Evolutionary conservation across 1,140 invertebrate species (phyloP).

Genomic region (Asobara japonica): DNA sequence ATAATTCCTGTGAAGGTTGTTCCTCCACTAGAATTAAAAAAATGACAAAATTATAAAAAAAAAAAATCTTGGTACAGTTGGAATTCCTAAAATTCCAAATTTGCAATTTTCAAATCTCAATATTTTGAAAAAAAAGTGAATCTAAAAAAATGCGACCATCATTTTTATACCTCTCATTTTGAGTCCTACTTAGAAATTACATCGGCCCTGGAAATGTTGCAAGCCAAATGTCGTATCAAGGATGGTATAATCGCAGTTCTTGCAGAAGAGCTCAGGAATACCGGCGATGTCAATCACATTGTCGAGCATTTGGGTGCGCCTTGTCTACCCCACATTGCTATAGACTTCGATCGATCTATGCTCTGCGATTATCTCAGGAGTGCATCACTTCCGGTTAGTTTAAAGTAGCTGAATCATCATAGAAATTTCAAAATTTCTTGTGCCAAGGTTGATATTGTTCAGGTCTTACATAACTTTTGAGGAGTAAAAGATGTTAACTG

Average conservation of each 20-base stretch:
- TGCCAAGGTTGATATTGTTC: too few relatives aligned
- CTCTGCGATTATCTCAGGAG: conserved; percentile 32
- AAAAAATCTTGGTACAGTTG: too few relatives aligned
- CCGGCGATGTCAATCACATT: conserved; percentile 33
- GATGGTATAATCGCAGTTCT: conserved; percentile 38
- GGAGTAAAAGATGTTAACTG: too few relatives aligned
- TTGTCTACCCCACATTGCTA: conserved; percentile 4
- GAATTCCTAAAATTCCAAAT: too few relatives aligned
- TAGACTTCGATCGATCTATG: conserved; percentile 31
- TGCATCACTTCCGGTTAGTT: conserved; percentile 10
- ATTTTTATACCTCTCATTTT: too few relatives aligned
- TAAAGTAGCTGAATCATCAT: too few relatives aligned
- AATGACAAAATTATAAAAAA: too few relatives aligned
- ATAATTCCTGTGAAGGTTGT: too few relatives aligned
- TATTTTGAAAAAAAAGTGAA: too few relatives aligned
- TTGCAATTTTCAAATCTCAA: neutral
- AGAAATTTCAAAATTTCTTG: neutral
- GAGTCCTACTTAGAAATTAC: conserved; percentile 33
- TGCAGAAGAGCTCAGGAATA: conserved; percentile 30
- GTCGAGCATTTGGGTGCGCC: conserved; percentile 28
- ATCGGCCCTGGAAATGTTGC: conserved; percentile 34
- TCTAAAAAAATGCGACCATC: too few relatives aligned
- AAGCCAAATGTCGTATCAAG: conserved; percentile 34
- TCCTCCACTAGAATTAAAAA: too few relatives aligned
- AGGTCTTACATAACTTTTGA: too few relatives aligned